Evolutionary conservation across 2,888 invertebrate genomes (phyloP).

Genomic region (Eutolmus rufibarbis): DNA sequence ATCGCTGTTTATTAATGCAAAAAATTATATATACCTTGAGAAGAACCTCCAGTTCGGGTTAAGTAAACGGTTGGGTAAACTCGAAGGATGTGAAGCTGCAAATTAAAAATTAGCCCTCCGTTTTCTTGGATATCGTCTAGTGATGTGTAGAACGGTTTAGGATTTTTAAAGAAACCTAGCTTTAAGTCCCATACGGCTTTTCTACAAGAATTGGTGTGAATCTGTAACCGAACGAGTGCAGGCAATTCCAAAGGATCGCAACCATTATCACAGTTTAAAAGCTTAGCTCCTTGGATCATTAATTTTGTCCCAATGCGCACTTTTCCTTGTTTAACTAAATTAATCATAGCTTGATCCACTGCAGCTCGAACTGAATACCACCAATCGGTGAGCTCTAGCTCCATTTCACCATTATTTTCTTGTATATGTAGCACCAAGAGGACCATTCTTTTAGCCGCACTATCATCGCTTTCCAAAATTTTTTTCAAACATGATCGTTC

Average conservation of each 20-base stretch:
- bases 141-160: not conserved
- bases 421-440: slow-evolving; percentile 46
- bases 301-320: slow-evolving; percentile 78
- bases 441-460: slow-evolving; percentile 73
- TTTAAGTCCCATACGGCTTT: slow-evolving; percentile 73
- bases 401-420: slow-evolving; percentile 50
- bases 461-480: slow-evolving; percentile 80
- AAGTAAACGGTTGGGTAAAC: slow-evolving; percentile 1
- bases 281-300: slow-evolving; percentile 73
- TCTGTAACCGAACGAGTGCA: slow-evolving; percentile 69
- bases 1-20: not conserved
- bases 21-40: not conserved
- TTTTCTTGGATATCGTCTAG: slow-evolving; percentile 1
- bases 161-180: slow-evolving; percentile 69
- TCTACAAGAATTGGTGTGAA: slow-evolving; percentile 76
- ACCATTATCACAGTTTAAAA: slow-evolving; percentile 74
- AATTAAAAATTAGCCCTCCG: not conserved
- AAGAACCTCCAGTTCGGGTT: not conserved
- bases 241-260: slow-evolving; percentile 73
- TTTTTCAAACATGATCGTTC: slow-evolving; percentile 75
- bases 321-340: slow-evolving; percentile 66
- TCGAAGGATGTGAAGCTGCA: not conserved
- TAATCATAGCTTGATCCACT: slow-evolving; percentile 70
- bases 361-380: slow-evolving; percentile 76
- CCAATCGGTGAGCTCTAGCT: slow-evolving; percentile 78